Conservation (phyloP, 2,797 vertebrate species). For the Macropus fuliginosus region DNA sequence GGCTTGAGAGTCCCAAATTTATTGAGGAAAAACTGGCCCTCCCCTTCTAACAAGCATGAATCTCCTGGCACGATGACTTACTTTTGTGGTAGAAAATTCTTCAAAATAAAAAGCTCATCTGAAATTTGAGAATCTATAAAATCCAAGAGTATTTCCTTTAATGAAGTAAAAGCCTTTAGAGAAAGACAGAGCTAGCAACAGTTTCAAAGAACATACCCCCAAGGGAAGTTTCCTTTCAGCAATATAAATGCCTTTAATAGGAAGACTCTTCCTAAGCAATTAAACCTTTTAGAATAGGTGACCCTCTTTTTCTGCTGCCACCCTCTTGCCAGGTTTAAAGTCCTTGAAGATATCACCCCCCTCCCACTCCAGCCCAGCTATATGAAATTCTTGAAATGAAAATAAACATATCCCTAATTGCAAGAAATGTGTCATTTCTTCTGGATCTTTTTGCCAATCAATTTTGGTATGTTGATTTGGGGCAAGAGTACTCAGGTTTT, state of each 20-base stretch:
- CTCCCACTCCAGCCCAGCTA: background rate
- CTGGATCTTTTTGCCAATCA: constrained; percentile 40
- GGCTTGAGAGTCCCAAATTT: constrained; percentile 51
- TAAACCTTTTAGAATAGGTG: constrained; percentile 65
- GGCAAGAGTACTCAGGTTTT: constrained; percentile 26
- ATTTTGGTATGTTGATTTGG: constrained; percentile 57
- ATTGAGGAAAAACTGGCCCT: background rate
- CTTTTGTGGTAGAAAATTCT: background rate
- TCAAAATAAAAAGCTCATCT: constrained; percentile 31
- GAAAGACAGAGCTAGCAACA: constrained; percentile 38
- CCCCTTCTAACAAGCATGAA: background rate
- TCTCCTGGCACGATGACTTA: constrained; percentile 30
- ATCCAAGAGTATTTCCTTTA: background rate
- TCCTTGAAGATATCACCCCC: constrained; percentile 29
- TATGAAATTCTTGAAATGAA: constrained; percentile 7
- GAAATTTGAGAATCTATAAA: constrained; percentile 8
- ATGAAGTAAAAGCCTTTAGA: constrained; percentile 12
- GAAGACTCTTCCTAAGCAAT: constrained; percentile 70
- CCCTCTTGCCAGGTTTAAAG: constrained; percentile 42
- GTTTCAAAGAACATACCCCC: constrained; percentile 48
- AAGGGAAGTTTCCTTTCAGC: constrained; percentile 60
- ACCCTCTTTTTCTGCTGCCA: constrained; percentile 9
- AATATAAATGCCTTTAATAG: constrained; percentile 63
- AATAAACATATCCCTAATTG: constrained; percentile 39
- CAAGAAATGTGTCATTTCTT: constrained; percentile 61